Conservation (phyloP, 2,888 invertebrate species). For the Buathra laborator region DNA sequence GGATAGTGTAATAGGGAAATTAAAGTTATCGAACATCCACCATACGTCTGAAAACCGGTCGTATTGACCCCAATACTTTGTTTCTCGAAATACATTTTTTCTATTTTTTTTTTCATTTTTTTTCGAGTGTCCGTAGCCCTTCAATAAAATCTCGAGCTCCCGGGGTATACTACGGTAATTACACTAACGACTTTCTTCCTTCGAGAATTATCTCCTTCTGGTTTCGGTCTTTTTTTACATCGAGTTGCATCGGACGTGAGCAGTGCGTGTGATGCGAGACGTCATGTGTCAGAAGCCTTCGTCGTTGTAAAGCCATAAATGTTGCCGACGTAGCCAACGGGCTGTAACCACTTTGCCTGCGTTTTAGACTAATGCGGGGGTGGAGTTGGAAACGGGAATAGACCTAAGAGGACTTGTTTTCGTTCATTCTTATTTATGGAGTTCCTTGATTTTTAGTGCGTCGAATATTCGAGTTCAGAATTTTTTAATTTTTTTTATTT, state of each 20-base stretch:
- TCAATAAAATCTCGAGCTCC: constrained; percentile 25
- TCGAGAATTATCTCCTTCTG: constrained; percentile 3
- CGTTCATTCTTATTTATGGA: neutral
- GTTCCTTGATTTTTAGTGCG: neutral
- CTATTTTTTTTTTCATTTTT: neutral
- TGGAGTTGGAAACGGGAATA: constrained; percentile 47
- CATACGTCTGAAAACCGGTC: constrained; percentile 24
- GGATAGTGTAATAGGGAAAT: neutral
- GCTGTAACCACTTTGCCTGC: constrained; percentile 37
- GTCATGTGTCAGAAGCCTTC: neutral
- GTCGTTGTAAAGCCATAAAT: constrained; percentile 19
- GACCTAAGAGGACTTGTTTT: constrained; percentile 21
- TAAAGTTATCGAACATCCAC: constrained; percentile 1
- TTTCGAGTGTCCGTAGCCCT: constrained; percentile 6
- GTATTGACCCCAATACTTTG: constrained; percentile 42
- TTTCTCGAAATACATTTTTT: neutral
- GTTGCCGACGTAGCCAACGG: constrained; percentile 39
- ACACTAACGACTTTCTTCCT: constrained; percentile 43
- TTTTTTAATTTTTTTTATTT: neutral
- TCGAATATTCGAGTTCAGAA: neutral
- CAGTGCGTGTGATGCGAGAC: constrained; percentile 40
- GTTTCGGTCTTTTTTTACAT: neutral
- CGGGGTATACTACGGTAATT: constrained; percentile 11
- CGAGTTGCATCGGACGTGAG: constrained; percentile 20
- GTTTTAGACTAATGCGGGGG: constrained; percentile 36